phyloP scores from a whole-genome alignment of 2,797 vertebrate species.

The Helarctos malayanus region DNA sequence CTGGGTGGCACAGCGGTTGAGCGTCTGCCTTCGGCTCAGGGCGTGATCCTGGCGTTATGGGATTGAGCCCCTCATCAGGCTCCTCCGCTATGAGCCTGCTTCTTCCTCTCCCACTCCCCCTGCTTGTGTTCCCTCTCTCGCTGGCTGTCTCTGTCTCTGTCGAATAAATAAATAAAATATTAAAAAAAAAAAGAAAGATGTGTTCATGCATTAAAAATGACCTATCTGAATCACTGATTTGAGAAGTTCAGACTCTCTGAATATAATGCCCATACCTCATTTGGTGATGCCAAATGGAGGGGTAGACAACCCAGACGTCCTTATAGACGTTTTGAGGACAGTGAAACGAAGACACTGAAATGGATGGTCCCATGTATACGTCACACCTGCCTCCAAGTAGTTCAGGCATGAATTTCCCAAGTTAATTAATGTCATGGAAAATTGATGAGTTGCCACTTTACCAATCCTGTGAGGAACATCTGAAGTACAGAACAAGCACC shows the following conservation, averaged over 20 bases:
- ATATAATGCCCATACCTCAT: rapidly evolving
- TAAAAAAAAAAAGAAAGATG: not conserved
- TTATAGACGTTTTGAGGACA: not conserved
- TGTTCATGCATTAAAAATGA: not conserved
- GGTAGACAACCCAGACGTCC: not conserved
- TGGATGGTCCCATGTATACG: not conserved
- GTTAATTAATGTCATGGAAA: conserved; percentile 33
- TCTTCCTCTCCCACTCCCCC: no score
- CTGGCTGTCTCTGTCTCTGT: no score
- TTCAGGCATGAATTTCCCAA: not conserved
- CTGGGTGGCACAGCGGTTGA: no score
- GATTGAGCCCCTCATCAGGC: no score
- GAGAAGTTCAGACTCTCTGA: not conserved
- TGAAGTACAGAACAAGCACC: not conserved
- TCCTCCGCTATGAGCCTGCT: no score
- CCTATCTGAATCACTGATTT: not conserved
- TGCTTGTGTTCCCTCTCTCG: no score
- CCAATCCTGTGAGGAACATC: not conserved
- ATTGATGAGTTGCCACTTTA: not conserved
- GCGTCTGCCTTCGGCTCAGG: no score
- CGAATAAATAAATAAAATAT: no score
- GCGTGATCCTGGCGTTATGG: no score
- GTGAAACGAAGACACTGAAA: not conserved
- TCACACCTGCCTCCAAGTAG: not conserved
- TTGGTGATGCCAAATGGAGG: not conserved